phyloP scores from a whole-genome alignment of 2,113 vertebrate species.

The Hypanus sabinus region DNA sequence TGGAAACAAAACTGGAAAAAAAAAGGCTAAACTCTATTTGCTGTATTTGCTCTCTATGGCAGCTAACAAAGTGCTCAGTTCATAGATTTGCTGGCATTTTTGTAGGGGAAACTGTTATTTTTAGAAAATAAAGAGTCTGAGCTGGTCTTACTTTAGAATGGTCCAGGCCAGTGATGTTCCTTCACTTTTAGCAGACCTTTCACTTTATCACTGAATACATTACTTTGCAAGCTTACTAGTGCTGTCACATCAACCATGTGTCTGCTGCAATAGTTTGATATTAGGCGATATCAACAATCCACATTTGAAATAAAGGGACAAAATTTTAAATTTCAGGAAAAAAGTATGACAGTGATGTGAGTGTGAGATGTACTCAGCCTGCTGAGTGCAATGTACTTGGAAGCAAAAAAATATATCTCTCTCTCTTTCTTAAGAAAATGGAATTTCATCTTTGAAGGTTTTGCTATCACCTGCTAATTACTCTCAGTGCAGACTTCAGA shows the following conservation, averaged over 20 bases:
- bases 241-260: neutral
- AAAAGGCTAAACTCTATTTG: conserved; percentile 56
- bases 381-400: conserved; percentile 54
- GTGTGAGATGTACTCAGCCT: conserved; percentile 52
- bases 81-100: conserved; percentile 58
- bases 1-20: conserved; percentile 48
- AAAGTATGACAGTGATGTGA: neutral
- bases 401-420: conserved; percentile 37
- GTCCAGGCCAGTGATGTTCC: neutral
- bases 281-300: conserved; percentile 10
- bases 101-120: neutral
- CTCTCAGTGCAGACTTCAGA: neutral
- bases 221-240: conserved; percentile 17
- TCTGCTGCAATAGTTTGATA: conserved; percentile 7
- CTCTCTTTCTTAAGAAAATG: neutral
- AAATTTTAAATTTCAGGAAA: conserved; percentile 20
- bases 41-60: conserved; percentile 56
- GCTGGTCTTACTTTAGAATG: conserved; percentile 20
- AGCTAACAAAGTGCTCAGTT: conserved; percentile 58
- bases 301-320: conserved; percentile 10
- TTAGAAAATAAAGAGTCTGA: conserved; percentile 31
- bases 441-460: neutral
- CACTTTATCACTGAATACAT: conserved; percentile 14
- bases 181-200: conserved; percentile 29
- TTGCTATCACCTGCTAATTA: neutral